Conservation (phyloP, 1,140 invertebrate genomes). For the Heliothis subflexa region DNA sequence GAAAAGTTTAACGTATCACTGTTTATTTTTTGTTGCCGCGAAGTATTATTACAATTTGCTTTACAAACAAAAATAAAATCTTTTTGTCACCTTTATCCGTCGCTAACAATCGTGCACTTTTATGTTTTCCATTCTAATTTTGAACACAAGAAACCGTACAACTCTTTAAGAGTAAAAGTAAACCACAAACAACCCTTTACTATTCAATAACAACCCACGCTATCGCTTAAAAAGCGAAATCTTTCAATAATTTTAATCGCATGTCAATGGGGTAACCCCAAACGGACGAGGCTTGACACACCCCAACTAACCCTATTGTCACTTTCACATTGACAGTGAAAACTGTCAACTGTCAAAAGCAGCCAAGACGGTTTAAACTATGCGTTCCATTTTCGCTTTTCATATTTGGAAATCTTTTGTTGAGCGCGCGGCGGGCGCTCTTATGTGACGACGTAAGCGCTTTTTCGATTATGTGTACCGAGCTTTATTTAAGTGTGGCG, state of each 20-base stretch:
- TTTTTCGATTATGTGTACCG: slow-evolving; percentile 53
- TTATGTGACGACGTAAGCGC: slow-evolving; percentile 50
- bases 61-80: not conserved
- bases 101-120: not conserved
- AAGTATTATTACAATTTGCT: not conserved
- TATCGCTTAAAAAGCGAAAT: slow-evolving; percentile 63
- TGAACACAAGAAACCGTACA: slow-evolving; percentile 22
- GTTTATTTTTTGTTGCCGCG: too few species aligned
- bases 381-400: slow-evolving; percentile 80
- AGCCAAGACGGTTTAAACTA: slow-evolving; percentile 84
- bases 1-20: too few species aligned
- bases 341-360: slow-evolving; percentile 85
- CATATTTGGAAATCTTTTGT: slow-evolving; percentile 73
- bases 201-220: slow-evolving; percentile 56
- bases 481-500: slow-evolving; percentile 47
- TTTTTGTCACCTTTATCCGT: not conserved
- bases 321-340: slow-evolving; percentile 75
- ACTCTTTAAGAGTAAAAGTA: slow-evolving; percentile 19
- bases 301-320: slow-evolving; percentile 80
- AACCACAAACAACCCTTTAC: slow-evolving; percentile 61
- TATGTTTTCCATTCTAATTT: slow-evolving; percentile 14
- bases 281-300: slow-evolving; percentile 70
- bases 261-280: slow-evolving; percentile 71
- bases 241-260: slow-evolving; percentile 84
- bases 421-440: slow-evolving; percentile 58